phyloP scores from a whole-genome alignment of 2,888 invertebrate species.

The Lycocerus yunnanus region DNA sequence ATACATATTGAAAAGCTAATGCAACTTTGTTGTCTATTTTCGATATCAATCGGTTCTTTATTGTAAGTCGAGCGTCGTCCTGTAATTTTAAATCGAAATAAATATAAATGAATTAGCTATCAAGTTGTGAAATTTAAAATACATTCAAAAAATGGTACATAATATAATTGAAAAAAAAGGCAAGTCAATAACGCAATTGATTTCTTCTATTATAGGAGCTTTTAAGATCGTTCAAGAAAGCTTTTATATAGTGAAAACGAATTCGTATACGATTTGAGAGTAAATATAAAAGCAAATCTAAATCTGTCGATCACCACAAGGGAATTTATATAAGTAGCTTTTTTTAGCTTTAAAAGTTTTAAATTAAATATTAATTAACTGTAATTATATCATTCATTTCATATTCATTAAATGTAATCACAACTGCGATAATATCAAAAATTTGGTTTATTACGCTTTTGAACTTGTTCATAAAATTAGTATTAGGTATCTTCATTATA shows the following conservation, averaged over 20 bases:
- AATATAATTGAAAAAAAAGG: neutral
- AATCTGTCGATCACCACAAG: neutral
- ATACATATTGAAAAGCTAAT: neutral
- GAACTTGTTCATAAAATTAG: neutral
- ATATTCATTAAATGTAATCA: neutral
- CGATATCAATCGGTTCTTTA: too few species aligned
- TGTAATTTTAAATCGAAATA: too few species aligned
- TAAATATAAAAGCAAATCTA: constrained; percentile 2
- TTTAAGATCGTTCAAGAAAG: neutral
- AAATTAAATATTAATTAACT: neutral
- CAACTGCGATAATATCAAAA: too few species aligned
- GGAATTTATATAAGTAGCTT: neutral
- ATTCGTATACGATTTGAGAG: neutral
- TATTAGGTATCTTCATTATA: neutral
- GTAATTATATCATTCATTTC: neutral
- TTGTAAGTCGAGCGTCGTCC: too few species aligned
- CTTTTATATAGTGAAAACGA: neutral
- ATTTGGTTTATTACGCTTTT: too few species aligned
- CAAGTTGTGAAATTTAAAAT: neutral
- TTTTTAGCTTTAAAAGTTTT: neutral
- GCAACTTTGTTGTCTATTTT: neutral
- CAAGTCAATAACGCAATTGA: neutral
- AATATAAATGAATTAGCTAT: too few species aligned
- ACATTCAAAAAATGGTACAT: neutral
- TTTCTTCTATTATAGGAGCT: neutral